phyloP scores from a whole-genome alignment of 2,888 invertebrate species.

The Platycheirus rosarum region DNA sequence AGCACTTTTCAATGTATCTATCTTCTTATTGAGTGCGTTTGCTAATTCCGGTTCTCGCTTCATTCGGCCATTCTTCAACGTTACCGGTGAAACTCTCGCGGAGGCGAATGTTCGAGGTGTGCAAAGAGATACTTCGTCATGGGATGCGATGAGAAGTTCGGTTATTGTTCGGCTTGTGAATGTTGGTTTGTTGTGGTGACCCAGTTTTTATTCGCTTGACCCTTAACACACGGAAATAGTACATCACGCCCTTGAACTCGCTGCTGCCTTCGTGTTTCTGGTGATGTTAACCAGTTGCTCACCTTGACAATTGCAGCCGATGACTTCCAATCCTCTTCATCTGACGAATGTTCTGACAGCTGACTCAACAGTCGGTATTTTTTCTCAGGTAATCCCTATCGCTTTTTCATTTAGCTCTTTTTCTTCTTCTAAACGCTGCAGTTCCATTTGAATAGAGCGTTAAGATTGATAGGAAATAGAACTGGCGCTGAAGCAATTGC shows the following conservation, averaged over 20 bases:
- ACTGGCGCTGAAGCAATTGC: too few species aligned
- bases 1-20: too few species aligned
- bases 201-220: background rate
- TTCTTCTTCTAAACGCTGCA: background rate
- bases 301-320: background rate
- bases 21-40: too few species aligned
- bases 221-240: too few species aligned
- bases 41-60: too few species aligned
- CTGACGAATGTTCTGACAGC: background rate
- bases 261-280: background rate
- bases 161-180: background rate
- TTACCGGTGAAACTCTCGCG: too few species aligned
- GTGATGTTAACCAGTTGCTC: background rate
- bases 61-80: too few species aligned
- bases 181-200: background rate
- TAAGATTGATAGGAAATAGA: too few species aligned
- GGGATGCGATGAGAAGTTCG: too few species aligned
- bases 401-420: background rate
- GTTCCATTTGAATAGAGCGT: conserved; percentile 1
- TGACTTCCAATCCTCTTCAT: background rate
- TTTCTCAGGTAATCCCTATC: background rate
- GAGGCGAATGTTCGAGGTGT: too few species aligned
- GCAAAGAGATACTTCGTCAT: background rate
- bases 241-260: background rate
- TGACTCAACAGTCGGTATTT: background rate